Base-by-base conservation (phyloP, 2,888 invertebrate genomes). In the Drosophila ochracea region DNA sequence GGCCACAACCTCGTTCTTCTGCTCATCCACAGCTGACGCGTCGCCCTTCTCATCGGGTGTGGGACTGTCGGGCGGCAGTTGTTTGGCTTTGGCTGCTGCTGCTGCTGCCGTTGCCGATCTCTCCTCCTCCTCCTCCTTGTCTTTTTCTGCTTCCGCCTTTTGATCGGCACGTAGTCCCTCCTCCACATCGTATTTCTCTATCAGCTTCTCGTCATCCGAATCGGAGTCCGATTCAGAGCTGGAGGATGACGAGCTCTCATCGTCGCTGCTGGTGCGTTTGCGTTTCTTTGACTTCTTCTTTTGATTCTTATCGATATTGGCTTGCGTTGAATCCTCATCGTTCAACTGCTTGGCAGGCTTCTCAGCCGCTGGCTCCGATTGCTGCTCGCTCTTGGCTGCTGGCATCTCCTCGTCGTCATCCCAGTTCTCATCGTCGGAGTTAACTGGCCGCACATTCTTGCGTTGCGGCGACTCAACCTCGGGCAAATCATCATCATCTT, bases 141-240 rank as follows among this genome's bases (percentile, higher is more conserved):
- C 86, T 58, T 70, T 83, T 52, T 68, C 74, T 5, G 74, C 64
- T 28, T 88, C 78, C 5, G 80, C 83, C 31, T 82, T 90, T 72
- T 91, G 90, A n/a, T 91, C 90, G 35, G 70, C 72, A 54, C 74
- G 71, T 53, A 89, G 35, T 0, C 87, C 82, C 13, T 80, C 68
- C 43, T 80, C 92, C 28, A 92, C 84, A 65, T 92, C 92, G 67
- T 92, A 92, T 68, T 92, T 92, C 25, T 78, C 76, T 49, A 93
- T 91, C 91, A 94, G 83, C 93, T 94, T 82, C 94, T 91, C 89
- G 41, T 91, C 91, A 59, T 90, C 91, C n/a, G 91, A 84, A 62
- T 92, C 33, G 1, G 90, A 65, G 2, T 87, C 86, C 7, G 90
- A 82, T 43, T 90, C 89, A 5, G 91, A 92, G 57, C 82, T 87